These are phyloP conservation scores for Leptocoma aspasia DNA, from an alignment of 2,113 vertebrate species.

Conservation along the genomic window DNA sequence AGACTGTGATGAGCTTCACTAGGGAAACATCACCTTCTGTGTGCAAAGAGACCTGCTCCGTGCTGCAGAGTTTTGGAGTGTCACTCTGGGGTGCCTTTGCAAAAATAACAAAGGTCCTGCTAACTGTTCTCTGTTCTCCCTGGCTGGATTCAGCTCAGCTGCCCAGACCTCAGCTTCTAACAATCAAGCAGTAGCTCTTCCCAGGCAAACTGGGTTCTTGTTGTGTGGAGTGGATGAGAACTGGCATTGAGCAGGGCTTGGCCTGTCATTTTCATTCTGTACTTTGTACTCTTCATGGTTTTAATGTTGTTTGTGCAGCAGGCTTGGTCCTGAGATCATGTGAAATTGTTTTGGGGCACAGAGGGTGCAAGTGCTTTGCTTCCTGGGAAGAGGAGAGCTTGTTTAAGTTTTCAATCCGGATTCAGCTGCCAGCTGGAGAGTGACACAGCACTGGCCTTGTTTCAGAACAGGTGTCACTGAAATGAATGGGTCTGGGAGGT, in stretches of 20 bases:
- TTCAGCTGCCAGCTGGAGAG: not conserved
- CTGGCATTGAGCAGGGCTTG: not conserved
- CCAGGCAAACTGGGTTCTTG: not conserved
- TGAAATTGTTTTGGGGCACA: not conserved
- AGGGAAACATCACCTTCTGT: not conserved
- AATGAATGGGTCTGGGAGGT: not conserved
- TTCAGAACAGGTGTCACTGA: not conserved
- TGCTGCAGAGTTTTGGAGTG: not conserved
- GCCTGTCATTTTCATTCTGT: not conserved
- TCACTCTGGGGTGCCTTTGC: not conserved
- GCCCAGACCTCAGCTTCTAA: not conserved
- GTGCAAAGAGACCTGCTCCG: not conserved
- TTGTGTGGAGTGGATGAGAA: not conserved
- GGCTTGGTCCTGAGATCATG: conserved; percentile 19
- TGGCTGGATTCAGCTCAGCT: not conserved
- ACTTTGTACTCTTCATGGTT: conserved; percentile 37
- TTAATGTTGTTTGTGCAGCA: conserved; percentile 32
- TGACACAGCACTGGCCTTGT: not conserved
- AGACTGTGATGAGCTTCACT: not conserved
- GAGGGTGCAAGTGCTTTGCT: not conserved
- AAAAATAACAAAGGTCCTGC: not conserved
- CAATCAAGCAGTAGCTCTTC: not conserved
- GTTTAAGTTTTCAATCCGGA: not conserved
- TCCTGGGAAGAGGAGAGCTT: not conserved
- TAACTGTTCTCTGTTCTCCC: not conserved